phyloP scores from a whole-genome alignment of 2,888 invertebrate genomes.

The Neoscelio sp. region DNA sequence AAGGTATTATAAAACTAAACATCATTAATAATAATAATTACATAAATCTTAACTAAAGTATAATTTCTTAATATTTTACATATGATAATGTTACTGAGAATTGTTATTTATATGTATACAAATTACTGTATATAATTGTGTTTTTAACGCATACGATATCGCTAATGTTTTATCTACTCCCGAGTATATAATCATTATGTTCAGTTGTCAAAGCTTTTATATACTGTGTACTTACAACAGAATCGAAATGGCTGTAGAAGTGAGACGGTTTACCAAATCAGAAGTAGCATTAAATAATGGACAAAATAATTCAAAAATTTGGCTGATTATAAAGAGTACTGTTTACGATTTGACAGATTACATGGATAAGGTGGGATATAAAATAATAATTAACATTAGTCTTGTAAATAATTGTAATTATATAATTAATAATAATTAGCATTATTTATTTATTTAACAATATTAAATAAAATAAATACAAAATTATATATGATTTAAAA shows the following conservation, averaged over 20 bases:
- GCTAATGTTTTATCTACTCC: constrained; percentile 14
- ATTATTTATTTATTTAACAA: too few relatives aligned
- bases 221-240: background rate
- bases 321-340: constrained; percentile 87
- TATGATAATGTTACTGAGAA: too few relatives aligned
- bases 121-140: too few relatives aligned
- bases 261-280: constrained; percentile 32
- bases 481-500: too few relatives aligned
- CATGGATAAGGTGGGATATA: constrained; percentile 84
- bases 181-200: constrained; percentile 25
- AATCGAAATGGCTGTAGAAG: constrained; percentile 28
- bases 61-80: too few relatives aligned
- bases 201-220: constrained; percentile 8
- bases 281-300: constrained; percentile 87
- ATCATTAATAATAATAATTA: too few relatives aligned
- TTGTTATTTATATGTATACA: too few relatives aligned
- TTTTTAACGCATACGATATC: too few relatives aligned
- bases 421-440: too few relatives aligned
- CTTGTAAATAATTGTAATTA: too few relatives aligned
- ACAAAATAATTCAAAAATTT: constrained; percentile 84
- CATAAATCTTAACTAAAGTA: too few relatives aligned
- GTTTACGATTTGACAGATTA: constrained; percentile 89
- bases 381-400: background rate
- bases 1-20: too few relatives aligned
- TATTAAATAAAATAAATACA: constrained; percentile 4